Evolutionary conservation across 2,797 vertebrate genomes (phyloP).

Genomic region (Sebastes nivosus): DNA sequence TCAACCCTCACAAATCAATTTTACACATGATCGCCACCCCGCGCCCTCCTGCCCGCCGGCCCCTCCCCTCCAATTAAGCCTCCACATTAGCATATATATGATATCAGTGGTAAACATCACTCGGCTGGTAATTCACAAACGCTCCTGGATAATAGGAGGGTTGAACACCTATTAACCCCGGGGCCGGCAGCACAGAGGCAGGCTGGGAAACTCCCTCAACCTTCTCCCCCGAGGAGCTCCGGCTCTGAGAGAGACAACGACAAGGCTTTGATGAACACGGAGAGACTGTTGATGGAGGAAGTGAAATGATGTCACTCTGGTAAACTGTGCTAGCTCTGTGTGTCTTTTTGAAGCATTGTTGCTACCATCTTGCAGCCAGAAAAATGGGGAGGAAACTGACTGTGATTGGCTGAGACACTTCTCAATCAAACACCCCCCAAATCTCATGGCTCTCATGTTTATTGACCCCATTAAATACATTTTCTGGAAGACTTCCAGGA

Average conservation of each 20-base stretch:
- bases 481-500: neutral
- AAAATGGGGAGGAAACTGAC: neutral
- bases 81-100: slow-evolving; percentile 97
- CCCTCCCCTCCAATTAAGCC: slow-evolving; percentile 95
- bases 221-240: slow-evolving; percentile 30
- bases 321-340: neutral
- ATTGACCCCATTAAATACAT: neutral
- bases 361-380: slow-evolving; percentile 3
- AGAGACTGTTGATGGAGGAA: slow-evolving; percentile 19
- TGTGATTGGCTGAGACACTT: neutral
- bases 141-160: slow-evolving; percentile 92
- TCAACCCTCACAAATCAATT: slow-evolving; percentile 97
- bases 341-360: neutral
- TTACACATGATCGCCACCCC: slow-evolving; percentile 92
- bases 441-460: neutral
- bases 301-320: slow-evolving; percentile 15
- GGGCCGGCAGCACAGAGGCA: slow-evolving; percentile 88
- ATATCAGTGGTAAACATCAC: slow-evolving; percentile 97
- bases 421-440: neutral
- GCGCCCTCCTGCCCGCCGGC: slow-evolving; percentile 83
- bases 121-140: slow-evolving; percentile 92
- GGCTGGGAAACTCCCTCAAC: slow-evolving; percentile 90
- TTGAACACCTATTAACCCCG: slow-evolving; percentile 95
- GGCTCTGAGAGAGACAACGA: neutral
- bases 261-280: slow-evolving; percentile 17